Base-by-base conservation (phyloP, 2,797 vertebrate species). In the Lutjanus campechanus region DNA sequence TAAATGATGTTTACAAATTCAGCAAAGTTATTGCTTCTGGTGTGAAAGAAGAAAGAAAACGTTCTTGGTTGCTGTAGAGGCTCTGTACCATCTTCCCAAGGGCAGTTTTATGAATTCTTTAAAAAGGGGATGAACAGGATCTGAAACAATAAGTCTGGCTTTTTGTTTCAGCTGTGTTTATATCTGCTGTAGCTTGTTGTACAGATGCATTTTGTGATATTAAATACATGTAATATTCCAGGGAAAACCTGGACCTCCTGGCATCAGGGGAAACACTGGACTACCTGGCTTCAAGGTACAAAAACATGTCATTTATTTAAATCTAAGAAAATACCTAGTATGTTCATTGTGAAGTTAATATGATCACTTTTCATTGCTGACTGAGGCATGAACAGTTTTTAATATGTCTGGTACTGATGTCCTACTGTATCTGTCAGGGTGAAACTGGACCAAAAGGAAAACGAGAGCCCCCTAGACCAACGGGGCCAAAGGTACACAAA, bases 401-500 rank as follows among this genome's bases (percentile, higher is more conserved):
- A 59, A 11, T 16, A 62, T 56, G 15, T 53, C 36, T 36, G 22
- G 77, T 69, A 41, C 9, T 61, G 25, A 36, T 72, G 19, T 72
- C 4, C 22, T 9, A 19, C n/a, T 85, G 40, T 67, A 12, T 69
- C 15, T 58, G 44, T 70, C 64, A 95, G 94, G 93, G 93, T 73
- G 13, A 54, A 56, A 43, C 36, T n/a, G 92, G 94, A 69, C 64
- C 20, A 59, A 82, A 84, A 67, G 95, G 95, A 75, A 66, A 77
- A 73, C 80, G 8, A 36, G 92, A 89, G 65, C 88, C 83, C 12
- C 85, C 84, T 78, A 94, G 92, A 63, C 94, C 94, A 47, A 40
- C 81, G 5, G 95, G 95, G n/a, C 95, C 95, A 68, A 92, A 71
- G 86, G 95, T 96, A 88, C 0, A 53, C 12, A 6, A 22, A 10